Evolutionary conservation across 2,113 vertebrate genomes (phyloP).

Genomic region (Clarias magur): DNA sequence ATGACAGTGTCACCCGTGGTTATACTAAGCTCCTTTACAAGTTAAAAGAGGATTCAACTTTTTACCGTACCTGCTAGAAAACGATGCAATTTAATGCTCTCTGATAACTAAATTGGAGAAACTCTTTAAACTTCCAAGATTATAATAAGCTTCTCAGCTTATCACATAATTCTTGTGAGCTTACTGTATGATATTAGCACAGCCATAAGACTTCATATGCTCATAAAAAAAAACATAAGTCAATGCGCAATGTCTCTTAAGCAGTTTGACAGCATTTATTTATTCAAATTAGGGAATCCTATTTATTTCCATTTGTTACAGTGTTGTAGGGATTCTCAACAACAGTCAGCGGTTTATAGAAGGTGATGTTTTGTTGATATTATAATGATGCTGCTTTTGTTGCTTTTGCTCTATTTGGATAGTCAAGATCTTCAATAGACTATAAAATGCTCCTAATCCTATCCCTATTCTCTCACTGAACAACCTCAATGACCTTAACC

Average conservation of each 20-base stretch:
- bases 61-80: conserved; percentile 68
- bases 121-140: conserved; percentile 81
- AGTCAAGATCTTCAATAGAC: background rate
- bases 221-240: conserved; percentile 51
- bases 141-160: conserved; percentile 85
- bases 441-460: background rate
- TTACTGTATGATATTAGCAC: conserved; percentile 76
- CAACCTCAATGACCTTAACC: too few species aligned
- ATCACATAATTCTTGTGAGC: conserved; percentile 83
- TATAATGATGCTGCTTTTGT: too few species aligned
- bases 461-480: too few species aligned
- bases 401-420: background rate
- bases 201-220: conserved; percentile 68
- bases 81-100: conserved; percentile 74
- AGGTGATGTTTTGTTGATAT: background rate
- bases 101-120: conserved; percentile 78
- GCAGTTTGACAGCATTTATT: conserved; percentile 43
- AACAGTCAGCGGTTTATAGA: background rate
- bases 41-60: conserved; percentile 73
- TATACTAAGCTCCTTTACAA: conserved; percentile 75
- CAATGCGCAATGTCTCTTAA: conserved; percentile 25
- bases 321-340: background rate
- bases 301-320: conserved; percentile 43
- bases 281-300: conserved; percentile 37
- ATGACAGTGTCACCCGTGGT: conserved; percentile 70